Evolutionary conservation across 2,113 vertebrate species (phyloP), one percentile per base, ranked within the genome.

Genomic region (Malurus elegans): DNA sequence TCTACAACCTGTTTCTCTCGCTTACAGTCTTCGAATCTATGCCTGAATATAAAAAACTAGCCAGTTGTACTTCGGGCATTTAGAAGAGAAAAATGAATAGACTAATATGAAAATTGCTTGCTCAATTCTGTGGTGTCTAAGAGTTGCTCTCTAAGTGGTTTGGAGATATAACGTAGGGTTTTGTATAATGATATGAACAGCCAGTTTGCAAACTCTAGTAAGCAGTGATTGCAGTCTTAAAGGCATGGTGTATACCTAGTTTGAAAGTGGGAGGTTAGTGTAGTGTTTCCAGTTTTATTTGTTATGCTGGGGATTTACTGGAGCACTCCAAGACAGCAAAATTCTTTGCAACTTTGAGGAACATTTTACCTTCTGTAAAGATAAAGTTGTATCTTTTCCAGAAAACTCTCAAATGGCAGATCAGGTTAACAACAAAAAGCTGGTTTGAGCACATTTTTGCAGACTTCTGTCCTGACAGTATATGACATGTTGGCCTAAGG

Each of bases 401-500:
- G 50, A 83, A 83, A 60, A 45, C 51, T 79, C 40, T 88, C 34
- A 58, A 88, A 47, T 44, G 60, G 28, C 75, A 47, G 54, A 40
- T 56, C 6, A 32, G 26, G 18, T 92, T 81, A 90, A 62, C 73
- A 69, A 47, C 18, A 54, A 26, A 88, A 90, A 90, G 29, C 54
- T 90, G 45, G 23, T 88, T 83, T 88, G 75, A 88, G 79, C 34
- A 60, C 42, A 48, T 69, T 88, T 88, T 29, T 88, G 50, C 64
- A 38, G 57, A 36, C 29, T 92, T 73, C 51, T 67, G 9, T 45
- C 47, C 44, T 87, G 70, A 74, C 57, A 12, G 13, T 64, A 5
- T 32, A 12, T 2, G 28, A 65, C 31, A 36, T 2, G 7, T 72
- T 91, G 84, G 58, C 92, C 84, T 89, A 44, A 93, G 84, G 90